A percentile compares a stretch with the other conserved stretches of the same genome.
Conservation (phyloP, 1,140 invertebrate genomes). For the Bombyx mandarina region DNA sequence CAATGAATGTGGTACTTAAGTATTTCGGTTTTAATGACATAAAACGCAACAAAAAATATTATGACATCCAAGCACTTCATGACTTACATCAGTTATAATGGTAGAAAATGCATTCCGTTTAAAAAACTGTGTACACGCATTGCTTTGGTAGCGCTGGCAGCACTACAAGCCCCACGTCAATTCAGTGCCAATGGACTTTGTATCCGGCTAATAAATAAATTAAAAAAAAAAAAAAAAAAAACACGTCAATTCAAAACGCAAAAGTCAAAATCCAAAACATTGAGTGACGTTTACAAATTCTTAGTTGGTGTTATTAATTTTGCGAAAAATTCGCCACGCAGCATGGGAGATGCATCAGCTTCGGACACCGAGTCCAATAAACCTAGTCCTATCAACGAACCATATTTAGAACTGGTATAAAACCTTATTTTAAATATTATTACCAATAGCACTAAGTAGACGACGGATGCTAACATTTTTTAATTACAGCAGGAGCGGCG, state of each 20-base stretch:
- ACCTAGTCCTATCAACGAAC: conserved; percentile 28
- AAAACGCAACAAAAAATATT: too few species aligned
- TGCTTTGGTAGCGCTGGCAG: too few species aligned
- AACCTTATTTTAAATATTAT: not conserved
- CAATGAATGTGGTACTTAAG: too few species aligned
- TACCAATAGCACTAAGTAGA: not conserved
- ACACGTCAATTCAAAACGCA: conserved; percentile 19
- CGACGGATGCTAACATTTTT: conserved; percentile 10
- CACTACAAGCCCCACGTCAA: conserved; percentile 24
- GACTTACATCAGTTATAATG: too few species aligned
- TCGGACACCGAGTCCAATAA: conserved; percentile 41
- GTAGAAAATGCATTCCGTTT: too few species aligned
- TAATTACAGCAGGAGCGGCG: conserved; percentile 54
- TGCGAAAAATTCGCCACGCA: conserved; percentile 56
- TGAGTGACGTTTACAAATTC: conserved; percentile 66
- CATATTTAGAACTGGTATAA: conserved; percentile 36
- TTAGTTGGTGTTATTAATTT: conserved; percentile 45
- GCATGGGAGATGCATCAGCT: conserved; percentile 56
- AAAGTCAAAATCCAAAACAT: conserved; percentile 30
- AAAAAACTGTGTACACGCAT: too few species aligned
- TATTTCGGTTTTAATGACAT: too few species aligned
- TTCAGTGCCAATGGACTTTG: too few species aligned
- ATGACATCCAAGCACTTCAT: too few species aligned
- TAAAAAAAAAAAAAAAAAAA: too few species aligned
- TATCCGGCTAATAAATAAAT: too few species aligned